Conservation (phyloP, 2,797 vertebrate species). For the Hyperoplus lanceolatus region DNA sequence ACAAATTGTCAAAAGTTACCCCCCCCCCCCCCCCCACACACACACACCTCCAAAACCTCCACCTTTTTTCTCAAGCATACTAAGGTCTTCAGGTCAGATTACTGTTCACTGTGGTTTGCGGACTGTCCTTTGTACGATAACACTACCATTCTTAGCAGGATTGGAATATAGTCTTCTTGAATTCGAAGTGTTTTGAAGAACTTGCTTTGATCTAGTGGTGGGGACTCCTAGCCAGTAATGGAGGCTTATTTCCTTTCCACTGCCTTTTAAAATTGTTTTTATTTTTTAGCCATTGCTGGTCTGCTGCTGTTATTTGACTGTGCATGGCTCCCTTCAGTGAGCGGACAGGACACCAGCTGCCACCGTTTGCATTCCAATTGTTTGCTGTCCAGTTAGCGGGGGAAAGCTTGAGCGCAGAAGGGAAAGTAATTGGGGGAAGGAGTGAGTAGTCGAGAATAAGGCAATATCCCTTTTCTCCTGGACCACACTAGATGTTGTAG, state of each 20-base stretch:
- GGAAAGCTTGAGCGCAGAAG: conserved; percentile 28
- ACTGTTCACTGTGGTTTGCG: conserved; percentile 8
- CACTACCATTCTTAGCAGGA: conserved; percentile 23
- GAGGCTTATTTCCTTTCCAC: conserved; percentile 50
- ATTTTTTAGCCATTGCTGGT: conserved; percentile 23
- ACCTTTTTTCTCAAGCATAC: not conserved
- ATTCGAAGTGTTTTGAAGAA: conserved; percentile 30
- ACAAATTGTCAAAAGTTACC: not conserved
- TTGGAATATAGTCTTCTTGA: not conserved
- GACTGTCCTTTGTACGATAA: conserved; percentile 9
- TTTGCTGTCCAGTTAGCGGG: conserved; percentile 53
- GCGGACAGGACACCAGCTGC: conserved; percentile 78
- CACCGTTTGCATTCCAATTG: conserved; percentile 67
- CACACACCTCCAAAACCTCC: no score
- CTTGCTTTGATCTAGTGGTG: conserved; percentile 50
- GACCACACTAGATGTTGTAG: conserved; percentile 10
- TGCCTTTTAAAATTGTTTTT: conserved; percentile 8
- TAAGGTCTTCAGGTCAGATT: not conserved
- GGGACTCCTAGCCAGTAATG: conserved; percentile 37
- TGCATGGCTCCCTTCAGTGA: conserved; percentile 41
- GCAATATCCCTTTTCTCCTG: conserved; percentile 20
- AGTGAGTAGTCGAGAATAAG: not conserved
- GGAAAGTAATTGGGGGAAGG: conserved; percentile 32
- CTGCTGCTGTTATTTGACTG: conserved; percentile 44
- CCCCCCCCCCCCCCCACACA: no score